Percentiles rank a stretch among this genome's conserved stretches.
Evolutionary conservation across 2,797 vertebrate species (phyloP).

Genomic region (Microctenopoma stevenorrisi): DNA sequence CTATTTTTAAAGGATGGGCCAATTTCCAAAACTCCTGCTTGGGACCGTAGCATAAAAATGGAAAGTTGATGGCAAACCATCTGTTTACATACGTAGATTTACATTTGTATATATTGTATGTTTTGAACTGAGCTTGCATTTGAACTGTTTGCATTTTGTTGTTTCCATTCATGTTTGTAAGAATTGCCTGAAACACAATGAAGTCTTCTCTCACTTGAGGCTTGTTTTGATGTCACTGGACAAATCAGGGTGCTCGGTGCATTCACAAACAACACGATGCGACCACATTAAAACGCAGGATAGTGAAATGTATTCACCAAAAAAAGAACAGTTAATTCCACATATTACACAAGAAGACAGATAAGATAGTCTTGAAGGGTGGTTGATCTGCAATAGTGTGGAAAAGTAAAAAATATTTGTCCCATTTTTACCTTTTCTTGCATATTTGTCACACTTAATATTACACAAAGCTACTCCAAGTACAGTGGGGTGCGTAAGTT

Average conservation of each 20-base stretch:
- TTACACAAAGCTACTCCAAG: no score
- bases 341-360: no score
- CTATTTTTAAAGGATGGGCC: background rate
- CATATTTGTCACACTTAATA: no score
- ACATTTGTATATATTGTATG: slow-evolving; percentile 40
- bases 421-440: no score
- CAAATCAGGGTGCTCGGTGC: background rate
- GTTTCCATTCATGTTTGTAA: slow-evolving; percentile 17
- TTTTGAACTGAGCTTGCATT: slow-evolving; percentile 30
- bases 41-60: slow-evolving; percentile 8
- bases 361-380: no score
- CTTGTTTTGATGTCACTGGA: slow-evolving; percentile 8
- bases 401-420: no score
- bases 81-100: slow-evolving; percentile 45
- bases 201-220: slow-evolving; percentile 14
- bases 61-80: slow-evolving; percentile 21
- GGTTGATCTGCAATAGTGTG: no score
- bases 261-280: background rate
- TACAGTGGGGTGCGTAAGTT: no score
- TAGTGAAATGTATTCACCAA: background rate
- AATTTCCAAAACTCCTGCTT: slow-evolving; percentile 4
- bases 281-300: background rate
- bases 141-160: background rate
- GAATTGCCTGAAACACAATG: slow-evolving; percentile 16
- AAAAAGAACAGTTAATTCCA: background rate